A percentile compares a stretch with the other conserved stretches of the same genome.
Conservation (phyloP, 2,888 invertebrate species). For the Lycia hirtaria region DNA sequence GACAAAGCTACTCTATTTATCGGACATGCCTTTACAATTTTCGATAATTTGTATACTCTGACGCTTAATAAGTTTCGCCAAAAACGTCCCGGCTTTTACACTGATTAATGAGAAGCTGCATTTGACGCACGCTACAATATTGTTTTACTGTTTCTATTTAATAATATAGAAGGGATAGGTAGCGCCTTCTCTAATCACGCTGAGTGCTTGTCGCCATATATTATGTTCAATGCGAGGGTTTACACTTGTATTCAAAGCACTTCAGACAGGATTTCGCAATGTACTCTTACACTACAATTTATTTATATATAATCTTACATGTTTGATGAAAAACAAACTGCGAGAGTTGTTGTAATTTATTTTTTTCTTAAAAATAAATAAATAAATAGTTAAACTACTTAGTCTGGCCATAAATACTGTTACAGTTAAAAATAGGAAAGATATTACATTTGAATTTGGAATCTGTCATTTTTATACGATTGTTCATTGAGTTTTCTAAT, state of each 20-base stretch:
- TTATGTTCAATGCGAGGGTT: constrained; percentile 69
- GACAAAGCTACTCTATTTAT: constrained; percentile 71
- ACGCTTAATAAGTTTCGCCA: constrained; percentile 19
- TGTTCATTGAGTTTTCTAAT: no score
- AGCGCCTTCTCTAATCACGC: constrained; percentile 67
- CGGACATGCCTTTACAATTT: constrained; percentile 46
- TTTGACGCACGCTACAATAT: constrained; percentile 31
- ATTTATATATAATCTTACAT: constrained; percentile 16
- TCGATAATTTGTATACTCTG: constrained; percentile 30
- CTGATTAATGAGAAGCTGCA: constrained; percentile 34
- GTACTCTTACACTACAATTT: constrained; percentile 47
- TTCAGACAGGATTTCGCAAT: constrained; percentile 51
- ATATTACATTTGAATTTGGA: no score
- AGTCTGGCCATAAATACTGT: no score
- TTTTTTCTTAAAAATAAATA: no score
- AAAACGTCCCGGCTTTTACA: constrained; percentile 23
- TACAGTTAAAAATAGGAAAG: no score
- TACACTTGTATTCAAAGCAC: constrained; percentile 60
- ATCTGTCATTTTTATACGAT: no score
- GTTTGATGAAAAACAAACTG: neutral
- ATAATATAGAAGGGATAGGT: constrained; percentile 28
- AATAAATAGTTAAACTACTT: no score
- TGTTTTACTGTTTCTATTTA: constrained; percentile 24
- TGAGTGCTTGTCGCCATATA: constrained; percentile 80
- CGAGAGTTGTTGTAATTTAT: no score